Percentiles rank a stretch among this genome's conserved stretches.
These are phyloP conservation scores for Aplocera efformata DNA, from an alignment of 2,888 invertebrate genomes.

Conservation along the genomic window DNA sequence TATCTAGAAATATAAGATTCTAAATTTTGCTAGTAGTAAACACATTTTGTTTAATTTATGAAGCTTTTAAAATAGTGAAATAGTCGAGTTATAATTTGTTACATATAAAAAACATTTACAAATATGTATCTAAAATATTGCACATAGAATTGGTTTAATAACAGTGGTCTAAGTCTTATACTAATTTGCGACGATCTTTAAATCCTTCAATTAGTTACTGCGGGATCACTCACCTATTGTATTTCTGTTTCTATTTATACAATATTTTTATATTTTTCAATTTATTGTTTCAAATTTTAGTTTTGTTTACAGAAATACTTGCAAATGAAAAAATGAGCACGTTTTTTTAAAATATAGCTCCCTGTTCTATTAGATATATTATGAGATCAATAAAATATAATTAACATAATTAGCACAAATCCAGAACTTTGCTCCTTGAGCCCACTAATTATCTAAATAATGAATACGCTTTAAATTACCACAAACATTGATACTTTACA, in stretches of 20 bases:
- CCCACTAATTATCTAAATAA: constrained; percentile 33
- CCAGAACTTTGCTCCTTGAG: constrained; percentile 55
- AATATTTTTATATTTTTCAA: constrained; percentile 31
- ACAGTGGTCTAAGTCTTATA: constrained; percentile 36
- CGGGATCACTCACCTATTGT: constrained; percentile 37
- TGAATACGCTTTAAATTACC: constrained; percentile 45
- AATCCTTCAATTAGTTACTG: constrained; percentile 32
- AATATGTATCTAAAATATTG: constrained; percentile 24
- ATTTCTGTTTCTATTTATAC: constrained; percentile 39
- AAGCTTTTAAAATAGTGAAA: constrained; percentile 43
- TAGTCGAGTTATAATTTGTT: constrained; percentile 28
- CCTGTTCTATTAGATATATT: constrained; percentile 37
- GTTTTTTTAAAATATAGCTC: constrained; percentile 30
- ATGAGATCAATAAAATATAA: constrained; percentile 60
- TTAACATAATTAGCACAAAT: constrained; percentile 40
- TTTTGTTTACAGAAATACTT: constrained; percentile 39
- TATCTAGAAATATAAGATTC: constrained; percentile 50
- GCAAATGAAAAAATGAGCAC: constrained; percentile 35
- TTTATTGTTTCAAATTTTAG: constrained; percentile 18
- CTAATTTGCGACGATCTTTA: constrained; percentile 33
- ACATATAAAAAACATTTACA: constrained; percentile 19
- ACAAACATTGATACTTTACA: constrained; percentile 34
- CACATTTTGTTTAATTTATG: constrained; percentile 52
- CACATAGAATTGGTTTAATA: constrained; percentile 28
- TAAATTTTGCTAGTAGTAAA: constrained; percentile 34